These are phyloP conservation scores for Trachymyrmex septentrionalis DNA, from an alignment of 1,140 invertebrate species.

Conservation along the genomic window DNA sequence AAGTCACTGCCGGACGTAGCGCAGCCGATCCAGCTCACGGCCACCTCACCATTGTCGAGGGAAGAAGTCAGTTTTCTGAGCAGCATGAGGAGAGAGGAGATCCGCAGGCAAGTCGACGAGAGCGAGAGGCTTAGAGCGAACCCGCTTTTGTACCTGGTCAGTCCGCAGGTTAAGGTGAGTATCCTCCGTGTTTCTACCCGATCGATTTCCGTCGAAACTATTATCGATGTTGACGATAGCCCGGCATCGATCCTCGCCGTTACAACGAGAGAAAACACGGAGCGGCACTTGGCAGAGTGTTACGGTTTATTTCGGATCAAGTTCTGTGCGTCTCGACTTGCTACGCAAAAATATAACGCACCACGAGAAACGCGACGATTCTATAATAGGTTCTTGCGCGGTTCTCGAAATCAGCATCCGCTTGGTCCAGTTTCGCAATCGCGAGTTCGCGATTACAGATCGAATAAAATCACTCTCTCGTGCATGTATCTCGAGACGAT, in stretches of 20 bases:
- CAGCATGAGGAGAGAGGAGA: slow-evolving; percentile 96
- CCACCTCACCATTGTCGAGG: slow-evolving; percentile 94
- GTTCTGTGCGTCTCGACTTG: slow-evolving; percentile 4
- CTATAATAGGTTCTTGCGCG: not conserved
- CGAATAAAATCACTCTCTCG: not conserved
- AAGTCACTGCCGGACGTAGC: slow-evolving; percentile 98
- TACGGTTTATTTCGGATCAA: slow-evolving; percentile 25
- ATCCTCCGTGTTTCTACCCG: slow-evolving; percentile 34
- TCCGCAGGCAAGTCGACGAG: slow-evolving; percentile 96
- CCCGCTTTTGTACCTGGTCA: slow-evolving; percentile 97
- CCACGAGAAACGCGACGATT: not conserved
- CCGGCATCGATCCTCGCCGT: not conserved
- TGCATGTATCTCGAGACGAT: not conserved
- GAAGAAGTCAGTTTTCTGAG: slow-evolving; percentile 98
- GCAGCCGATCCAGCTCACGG: slow-evolving; percentile 89
- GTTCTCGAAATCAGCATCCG: not conserved
- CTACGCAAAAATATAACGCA: slow-evolving; percentile 12
- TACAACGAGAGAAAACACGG: not conserved
- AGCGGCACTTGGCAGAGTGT: slow-evolving; percentile 23
- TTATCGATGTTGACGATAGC: slow-evolving; percentile 11
- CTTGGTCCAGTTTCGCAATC: not conserved
- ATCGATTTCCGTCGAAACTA: slow-evolving; percentile 12
- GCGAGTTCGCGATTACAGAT: not conserved
- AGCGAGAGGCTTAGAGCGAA: slow-evolving; percentile 96
- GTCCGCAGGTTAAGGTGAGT: slow-evolving; percentile 98